Conservation (phyloP, 2,888 invertebrate species). For the Phlogophora meticulosa region DNA sequence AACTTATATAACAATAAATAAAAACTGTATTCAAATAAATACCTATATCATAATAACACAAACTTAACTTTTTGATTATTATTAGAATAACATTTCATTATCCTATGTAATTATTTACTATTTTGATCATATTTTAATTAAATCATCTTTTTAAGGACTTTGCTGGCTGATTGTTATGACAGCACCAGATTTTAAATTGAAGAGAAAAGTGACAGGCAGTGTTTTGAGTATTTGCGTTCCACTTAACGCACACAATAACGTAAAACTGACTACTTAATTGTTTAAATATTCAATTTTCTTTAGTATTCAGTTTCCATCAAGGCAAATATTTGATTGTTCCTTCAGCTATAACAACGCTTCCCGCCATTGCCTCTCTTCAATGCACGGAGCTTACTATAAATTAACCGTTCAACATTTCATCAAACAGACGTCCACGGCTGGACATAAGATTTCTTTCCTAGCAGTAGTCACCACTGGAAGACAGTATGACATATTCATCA, state of each 20-base stretch:
- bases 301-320: too few species aligned
- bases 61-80: conserved; percentile 5
- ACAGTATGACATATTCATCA: too few species aligned
- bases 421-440: too few species aligned
- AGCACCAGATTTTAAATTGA: not conserved
- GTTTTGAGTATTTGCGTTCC: not conserved
- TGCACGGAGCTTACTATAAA: too few species aligned
- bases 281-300: too few species aligned
- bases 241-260: not conserved
- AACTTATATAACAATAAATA: conserved; percentile 56
- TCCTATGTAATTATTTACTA: not conserved
- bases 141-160: not conserved
- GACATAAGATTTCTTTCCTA: too few species aligned
- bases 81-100: conserved; percentile 22
- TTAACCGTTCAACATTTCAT: too few species aligned
- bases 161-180: conserved; percentile 14
- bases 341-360: too few species aligned
- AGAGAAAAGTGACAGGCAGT: conserved; percentile 3
- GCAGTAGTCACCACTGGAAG: too few species aligned
- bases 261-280: too few species aligned
- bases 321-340: too few species aligned
- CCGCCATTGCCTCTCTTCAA: too few species aligned
- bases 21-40: conserved; percentile 16
- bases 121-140: not conserved
- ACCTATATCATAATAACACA: conserved; percentile 9